Base-by-base conservation (phyloP, 23 tunicate genomes). In the Halocynthia aurantium region DNA sequence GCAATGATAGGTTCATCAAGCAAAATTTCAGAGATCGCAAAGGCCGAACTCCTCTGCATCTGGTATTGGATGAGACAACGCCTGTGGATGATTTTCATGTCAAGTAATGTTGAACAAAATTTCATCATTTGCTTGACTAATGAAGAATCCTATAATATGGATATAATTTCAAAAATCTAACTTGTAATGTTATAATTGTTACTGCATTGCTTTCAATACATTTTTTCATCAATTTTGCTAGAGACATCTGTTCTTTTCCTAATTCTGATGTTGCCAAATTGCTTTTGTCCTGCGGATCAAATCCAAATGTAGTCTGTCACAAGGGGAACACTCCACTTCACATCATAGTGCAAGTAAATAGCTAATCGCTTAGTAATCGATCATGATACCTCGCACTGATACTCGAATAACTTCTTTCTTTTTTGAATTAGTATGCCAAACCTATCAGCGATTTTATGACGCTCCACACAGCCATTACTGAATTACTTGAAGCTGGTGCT, bases 361-460 rank as follows among this genome's bases (percentile, higher is more conserved):
- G 4, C 15, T 58, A 58, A 13, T 58, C 63, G 2, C n/a, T 58
- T 58, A n/a, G n/a, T n/a, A n/a, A n/a, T n/a, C 4, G 15, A 13
- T 58, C 1, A 2, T 58, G 4, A 13, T 58, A 58, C 17, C 2
- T 58, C 15, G n/a, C n/a, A n/a, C n/a, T 58, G 2, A 58, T n/a
- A 58, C 15, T 13, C 17, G 17, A 58, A 13, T 58, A 13, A 58
- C 15, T 69, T 8, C 53, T 80, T 13, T 2, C 51, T 53, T 8
- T 74, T 44, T 19, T 5, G 57, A 70, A 71, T 40, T 70, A 87
- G 94, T 87, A 87, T 70, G 94, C 86, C 21, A 80, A 80, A 49
- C 94, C 94, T 13, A 87, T 87, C 83, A 87, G 94, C 71, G 94
- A 87, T 77, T 87, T 87, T 53, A 61, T 87, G 57, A 82, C 94